Base-by-base conservation (phyloP, 2,797 vertebrate genomes). In the Fringilla coelebs region DNA sequence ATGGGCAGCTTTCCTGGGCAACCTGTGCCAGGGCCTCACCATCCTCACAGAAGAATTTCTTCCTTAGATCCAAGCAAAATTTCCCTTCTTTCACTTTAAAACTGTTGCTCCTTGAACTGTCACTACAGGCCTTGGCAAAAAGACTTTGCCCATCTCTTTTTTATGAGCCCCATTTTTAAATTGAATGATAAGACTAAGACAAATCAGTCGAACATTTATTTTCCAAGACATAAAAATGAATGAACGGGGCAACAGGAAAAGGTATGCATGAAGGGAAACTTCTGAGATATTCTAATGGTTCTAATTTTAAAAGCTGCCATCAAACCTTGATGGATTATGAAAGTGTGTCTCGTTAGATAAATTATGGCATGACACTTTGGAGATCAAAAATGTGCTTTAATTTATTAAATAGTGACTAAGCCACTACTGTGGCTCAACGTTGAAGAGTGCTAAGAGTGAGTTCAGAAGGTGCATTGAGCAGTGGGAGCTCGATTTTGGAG, bases 291-390 rank as follows among this genome's bases (percentile, higher is more conserved):
- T 85, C 95, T 96, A 96, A 96, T 96, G 91, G 90, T 80, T 96
- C 94, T 97, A 97, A 97, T 97, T 97, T 95, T 94, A 97, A 96
- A 95, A 97, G 70, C 90, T 97, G 94, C 85, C 97, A 95, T 96
- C 91, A 94, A 71, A 81, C 49, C 65, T 51, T 97, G 96, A 97
- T 93, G 90, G 95, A 97, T 97, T 91, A 94, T 81, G 82, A 86
- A 96, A 94, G 73, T 32, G 79, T 94, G 95, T 91, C 93, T 87
- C 52, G 49, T 88, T 79, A 92, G 96, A 97, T 72, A 95, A 97
- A 97, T 96, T 95, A 92, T 6, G 74, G 61, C 49, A 65, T 85
- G 95, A 91, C 90, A 96, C 88, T 91, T 57, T 49, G 76, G 82
- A 94, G 88, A 94, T 95, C 87, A 90, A 73, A 78, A 89, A 85